Evolutionary conservation across 2,797 vertebrate species (phyloP), one percentile per base, ranked within the genome.

Genomic region (Heliangelus exortis): DNA sequence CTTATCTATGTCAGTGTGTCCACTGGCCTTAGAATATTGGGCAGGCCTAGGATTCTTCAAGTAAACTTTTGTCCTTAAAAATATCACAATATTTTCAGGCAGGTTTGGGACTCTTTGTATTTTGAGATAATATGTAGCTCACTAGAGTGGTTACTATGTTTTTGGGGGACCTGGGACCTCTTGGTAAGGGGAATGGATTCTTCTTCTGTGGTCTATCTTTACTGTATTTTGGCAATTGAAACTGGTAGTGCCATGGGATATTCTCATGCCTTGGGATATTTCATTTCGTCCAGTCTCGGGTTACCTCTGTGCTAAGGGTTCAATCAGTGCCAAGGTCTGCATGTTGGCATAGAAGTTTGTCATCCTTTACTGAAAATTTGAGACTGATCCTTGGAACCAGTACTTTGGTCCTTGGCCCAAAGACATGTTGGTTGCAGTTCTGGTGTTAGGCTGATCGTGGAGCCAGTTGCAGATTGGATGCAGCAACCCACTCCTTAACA

Each of bases 251-350:
- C 39, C 39, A 39, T 39, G 39, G 39, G 39, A 22, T 36, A 7
- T 47, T 36, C 26, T 77, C 1, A 2, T 81, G 29, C 36, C 13
- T 34, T 0, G 0, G n/a, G 41, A 15, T 20, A 4, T 11, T 19
- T 15, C 4, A 1, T n/a, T 19, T 31, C 66, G 15, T 31, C 50
- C 10, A 1, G 14, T 7, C 21, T 16, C 15, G 34, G 29, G 13
- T 36, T 71, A 7, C 23, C 36, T 51, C 31, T 65, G 33, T 26
- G 22, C 29, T 26, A 31, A 66, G 25, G 1, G 3, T 23, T 29
- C 4, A 6, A 39, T 36, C 22, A 1, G 29, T 34, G 23, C 53
- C 17, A 4, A 29, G 81, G 41, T 34, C 66, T 39, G 34, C 10
- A 1, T 9, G 22, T 26, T 43, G 75, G 22, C 33, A 18, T 34